Evolutionary conservation across 2,888 invertebrate species (phyloP).

Genomic region (Myopa testacea): DNA sequence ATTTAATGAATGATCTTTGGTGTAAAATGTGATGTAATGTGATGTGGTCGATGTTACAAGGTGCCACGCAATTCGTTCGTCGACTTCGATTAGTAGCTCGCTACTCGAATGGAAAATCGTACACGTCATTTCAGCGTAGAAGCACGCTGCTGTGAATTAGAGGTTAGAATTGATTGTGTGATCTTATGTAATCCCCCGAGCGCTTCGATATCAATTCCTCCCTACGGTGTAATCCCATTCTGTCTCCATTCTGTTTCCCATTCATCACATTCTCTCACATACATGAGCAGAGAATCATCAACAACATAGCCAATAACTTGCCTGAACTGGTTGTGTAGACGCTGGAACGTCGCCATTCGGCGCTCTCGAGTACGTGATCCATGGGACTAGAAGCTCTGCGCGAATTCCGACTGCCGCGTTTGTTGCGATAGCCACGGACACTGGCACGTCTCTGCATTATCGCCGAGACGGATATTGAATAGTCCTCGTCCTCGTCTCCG

Average conservation of each 20-base stretch:
- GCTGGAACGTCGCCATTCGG: constrained; percentile 74
- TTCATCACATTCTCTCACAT: no score
- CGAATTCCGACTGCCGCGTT: constrained; percentile 72
- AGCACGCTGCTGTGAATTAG: not conserved
- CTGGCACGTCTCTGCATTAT: constrained; percentile 85
- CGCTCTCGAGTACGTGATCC: constrained; percentile 66
- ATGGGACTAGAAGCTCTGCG: constrained; percentile 73
- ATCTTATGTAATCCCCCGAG: no score
- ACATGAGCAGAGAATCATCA: no score
- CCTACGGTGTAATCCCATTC: constrained; percentile 4
- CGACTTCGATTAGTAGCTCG: constrained; percentile 38
- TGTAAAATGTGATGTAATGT: not conserved
- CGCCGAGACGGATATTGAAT: constrained; percentile 86
- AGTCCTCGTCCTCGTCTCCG: constrained; percentile 82
- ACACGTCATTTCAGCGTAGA: not conserved
- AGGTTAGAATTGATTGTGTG: not conserved
- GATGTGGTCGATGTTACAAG: not conserved
- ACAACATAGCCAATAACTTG: constrained; percentile 71
- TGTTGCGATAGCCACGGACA: constrained; percentile 75
- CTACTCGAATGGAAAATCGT: constrained; percentile 1
- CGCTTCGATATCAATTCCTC: not conserved
- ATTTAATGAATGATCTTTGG: constrained; percentile 52
- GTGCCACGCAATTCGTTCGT: constrained; percentile 42
- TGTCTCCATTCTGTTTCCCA: not conserved
- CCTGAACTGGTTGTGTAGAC: constrained; percentile 88